A percentile compares a stretch with the other conserved stretches of the same genome.
Conservation (phyloP, 2,888 invertebrate species). For the Fabriciana adippe region DNA sequence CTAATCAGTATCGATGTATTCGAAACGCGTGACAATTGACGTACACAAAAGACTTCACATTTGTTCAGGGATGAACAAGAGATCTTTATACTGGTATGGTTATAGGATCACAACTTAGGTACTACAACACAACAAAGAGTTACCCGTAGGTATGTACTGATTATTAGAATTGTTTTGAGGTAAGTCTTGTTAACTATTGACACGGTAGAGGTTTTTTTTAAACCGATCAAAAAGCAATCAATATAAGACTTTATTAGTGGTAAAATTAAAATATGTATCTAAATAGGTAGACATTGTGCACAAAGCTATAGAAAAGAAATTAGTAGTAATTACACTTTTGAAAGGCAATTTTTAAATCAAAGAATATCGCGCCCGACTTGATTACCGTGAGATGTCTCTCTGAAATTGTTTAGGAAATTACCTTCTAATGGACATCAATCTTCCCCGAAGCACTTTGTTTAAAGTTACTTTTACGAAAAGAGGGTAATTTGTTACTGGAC, state of each 20-base stretch:
- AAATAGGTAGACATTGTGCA: not conserved
- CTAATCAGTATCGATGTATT: constrained; percentile 45
- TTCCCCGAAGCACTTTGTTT: constrained; percentile 57
- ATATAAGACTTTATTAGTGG: too few relatives aligned
- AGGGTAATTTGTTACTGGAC: constrained; percentile 64
- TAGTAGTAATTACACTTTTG: constrained; percentile 5
- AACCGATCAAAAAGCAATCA: too few relatives aligned
- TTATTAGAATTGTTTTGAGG: too few relatives aligned
- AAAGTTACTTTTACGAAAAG: constrained; percentile 59
- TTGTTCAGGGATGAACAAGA: not conserved
- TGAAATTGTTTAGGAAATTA: constrained; percentile 61
- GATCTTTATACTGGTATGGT: not conserved
- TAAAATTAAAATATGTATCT: too few relatives aligned
- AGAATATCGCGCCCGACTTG: constrained; percentile 35
- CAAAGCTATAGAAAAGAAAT: not conserved
- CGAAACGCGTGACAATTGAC: constrained; percentile 23
- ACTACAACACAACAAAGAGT: too few relatives aligned
- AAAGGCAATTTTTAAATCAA: constrained; percentile 12
- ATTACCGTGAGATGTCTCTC: constrained; percentile 35
- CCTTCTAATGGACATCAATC: constrained; percentile 68
- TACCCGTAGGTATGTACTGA: too few relatives aligned
- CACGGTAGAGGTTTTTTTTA: too few relatives aligned
- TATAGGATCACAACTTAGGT: too few relatives aligned
- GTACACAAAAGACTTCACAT: constrained; percentile 4
- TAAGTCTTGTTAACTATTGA: too few relatives aligned